Evolutionary conservation across 2,797 vertebrate genomes (phyloP), one percentile per base, ranked within the genome.

Genomic region (Lacerta agilis): DNA sequence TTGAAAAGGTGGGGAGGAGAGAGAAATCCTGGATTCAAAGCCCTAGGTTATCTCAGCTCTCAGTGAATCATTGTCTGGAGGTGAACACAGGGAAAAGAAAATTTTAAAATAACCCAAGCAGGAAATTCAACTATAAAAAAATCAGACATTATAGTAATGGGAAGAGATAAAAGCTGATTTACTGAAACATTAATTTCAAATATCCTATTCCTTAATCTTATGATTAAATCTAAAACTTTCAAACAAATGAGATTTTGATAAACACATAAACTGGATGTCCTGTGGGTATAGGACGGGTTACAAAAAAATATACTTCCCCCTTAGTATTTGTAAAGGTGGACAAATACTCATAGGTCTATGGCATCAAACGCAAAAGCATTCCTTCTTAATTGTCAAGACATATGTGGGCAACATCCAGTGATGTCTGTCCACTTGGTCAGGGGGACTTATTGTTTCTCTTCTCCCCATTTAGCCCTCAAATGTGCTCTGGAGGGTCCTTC

Each of bases 41-140:
- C 41, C 15, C 33, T 86, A 38, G 29, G 83, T 91, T 80, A 86
- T 29, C 80, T 87, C 2, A 64, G 55, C 49, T 23, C 91, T 92
- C 88, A 75, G 33, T 89, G 71, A 76, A 82, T 88, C 38, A 10
- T 1, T 80, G 2, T 73, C 10, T 90, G 71, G 25, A 80, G 41
- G 13, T 69, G 84, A 88, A 86, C 64, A 43, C 1, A 84, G 75
- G 0, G 5, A 6, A 33, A 82, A 85, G 85, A 67, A 0, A 79
- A 89, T 41, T 33, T 1, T 84, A 86, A 90, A 86, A 13, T 75
- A 73, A 1, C 4, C 9, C 4, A 7, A 36, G 4, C 17, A 82
- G 89, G 38, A 87, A 89, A 36, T 8, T 83, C 2, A 82, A 67
- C 2, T 25, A 72, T 86, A 66, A 33, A 80, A 85, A 89, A 77